Evolutionary conservation across 2,888 invertebrate genomes (phyloP).

Genomic region (Meta bourneti): DNA sequence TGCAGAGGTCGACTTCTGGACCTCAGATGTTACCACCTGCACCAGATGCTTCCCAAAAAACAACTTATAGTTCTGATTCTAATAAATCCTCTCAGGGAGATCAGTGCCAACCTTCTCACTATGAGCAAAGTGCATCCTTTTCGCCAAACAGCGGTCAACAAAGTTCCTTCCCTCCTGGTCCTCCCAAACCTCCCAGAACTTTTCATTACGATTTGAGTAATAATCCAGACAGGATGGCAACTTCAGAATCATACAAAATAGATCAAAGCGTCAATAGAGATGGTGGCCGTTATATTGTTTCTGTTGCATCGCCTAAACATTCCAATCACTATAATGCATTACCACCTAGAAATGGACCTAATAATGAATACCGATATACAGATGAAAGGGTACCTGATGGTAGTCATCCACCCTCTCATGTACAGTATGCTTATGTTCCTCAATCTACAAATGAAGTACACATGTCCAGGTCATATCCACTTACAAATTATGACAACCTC

Average conservation of each 20-base stretch:
- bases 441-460: conserved; percentile 62
- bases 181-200: conserved; percentile 77
- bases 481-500: conserved; percentile 59
- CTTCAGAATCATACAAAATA: conserved; percentile 37
- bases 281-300: conserved; percentile 75
- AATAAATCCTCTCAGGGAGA: conserved; percentile 35
- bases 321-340: conserved; percentile 37
- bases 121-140: conserved; percentile 43
- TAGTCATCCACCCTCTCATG: conserved; percentile 27
- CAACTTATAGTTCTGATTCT: conserved; percentile 15
- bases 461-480: conserved; percentile 71
- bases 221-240: conserved; percentile 27
- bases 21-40: conserved; percentile 62
- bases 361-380: conserved; percentile 50
- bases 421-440: conserved; percentile 33
- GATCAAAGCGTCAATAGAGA: conserved; percentile 68
- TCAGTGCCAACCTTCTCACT: conserved; percentile 21
- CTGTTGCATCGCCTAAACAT: conserved; percentile 76
- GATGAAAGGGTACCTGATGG: conserved; percentile 47
- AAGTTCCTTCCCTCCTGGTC: conserved; percentile 64
- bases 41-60: conserved; percentile 26
- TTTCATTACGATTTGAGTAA: conserved; percentile 63
- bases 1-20: conserved; percentile 73
- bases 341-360: conserved; percentile 15
- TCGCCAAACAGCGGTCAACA: conserved; percentile 25